Evolutionary conservation across 2,113 vertebrate genomes (phyloP), one percentile per base, ranked within the genome.

Genomic region (Rostratula benghalensis): DNA sequence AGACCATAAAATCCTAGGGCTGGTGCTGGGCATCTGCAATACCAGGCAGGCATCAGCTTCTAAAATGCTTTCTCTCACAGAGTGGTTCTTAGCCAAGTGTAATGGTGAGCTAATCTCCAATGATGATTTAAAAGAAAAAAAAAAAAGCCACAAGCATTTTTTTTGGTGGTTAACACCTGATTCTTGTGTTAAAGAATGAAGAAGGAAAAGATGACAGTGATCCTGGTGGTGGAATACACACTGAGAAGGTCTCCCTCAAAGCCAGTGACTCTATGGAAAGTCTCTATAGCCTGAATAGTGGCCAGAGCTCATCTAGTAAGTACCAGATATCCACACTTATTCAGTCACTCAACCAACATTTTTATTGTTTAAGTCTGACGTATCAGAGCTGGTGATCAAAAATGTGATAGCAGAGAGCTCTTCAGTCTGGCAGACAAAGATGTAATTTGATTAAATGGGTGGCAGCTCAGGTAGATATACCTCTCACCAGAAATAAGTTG

Each of bases 261-360:
- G 79, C 97, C 97, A 98, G 98, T 43, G 98, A 98, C 93, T 99
- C 99, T 45, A 92, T 99, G 97, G 99, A 99, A 92, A 99, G 99
- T 93, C 98, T 99, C 65, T 98, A 98, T 57, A 99, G 99, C 94
- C 96, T 98, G 33, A 98, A 98, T 87, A 99, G 99, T 68, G 98
- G 98, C 60, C 98, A 98, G 89, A 99, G 99, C 94, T 99, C 99
- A 87, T 99, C 99, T 89, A 99, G 99, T 99, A 98, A 99, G 98
- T 96, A 86, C 65, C 46, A 91, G 75, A 79, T 59, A 85, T 20
- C 30, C 59, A 59, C 33, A 39, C 28, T 73, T 67, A n/a, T 60
- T 89, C 53, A 89, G 69, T 61, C 45, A 11, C 18, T 84, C 41
- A 14, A 89, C 82, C 81, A 67, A 93, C 90, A 89, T 11, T 75